Evolutionary conservation across 1,140 invertebrate genomes (phyloP), one percentile per base, ranked within the genome.

Genomic region (Drosophila pruinosa): DNA sequence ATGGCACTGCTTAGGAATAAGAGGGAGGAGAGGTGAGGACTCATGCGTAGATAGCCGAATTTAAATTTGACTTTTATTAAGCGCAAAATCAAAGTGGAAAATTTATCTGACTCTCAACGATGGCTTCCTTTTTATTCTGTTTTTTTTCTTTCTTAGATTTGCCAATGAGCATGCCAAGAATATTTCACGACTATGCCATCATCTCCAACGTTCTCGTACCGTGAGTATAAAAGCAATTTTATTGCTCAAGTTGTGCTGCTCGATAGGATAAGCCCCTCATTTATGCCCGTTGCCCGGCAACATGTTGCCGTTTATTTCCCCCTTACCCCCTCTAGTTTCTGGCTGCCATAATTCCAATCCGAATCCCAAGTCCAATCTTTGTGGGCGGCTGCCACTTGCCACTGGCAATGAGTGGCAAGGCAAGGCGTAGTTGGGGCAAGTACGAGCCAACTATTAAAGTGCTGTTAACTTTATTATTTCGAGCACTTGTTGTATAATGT

Each of bases 31-130:
- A 0, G 41, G n/a, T 4, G 24, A 12, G 24, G 15, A 4, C 54
- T 57, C 38, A 63, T 80, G 80, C 69, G 77, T 88, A 88, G 82
- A 88, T 77, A 86, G 81, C 69, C 81, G 82, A 83, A 86, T 86
- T 88, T 86, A 86, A 86, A 86, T 86, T 86, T 88, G 81, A 86
- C 85, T 86, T 86, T 86, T 86, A 86, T 86, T 86, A 86, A 86
- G 81, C 82, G 70, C 73, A 88, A 79, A 86, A 81, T 86, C 81
- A 86, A 86, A 86, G 82, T 81, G 62, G 77, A 86, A 86, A 86
- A 86, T 86, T 71, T 88, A 88, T 81, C 53, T 74, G 61, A 57
- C 52, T 50, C 34, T 48, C 28, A 34, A 34, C 31, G 47, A 45
- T 41, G n/a, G 45, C 34, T 63, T 28, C 28, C 41, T 31, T 21